Base-by-base conservation (phyloP, 2,888 invertebrate species). In the Macaria liturata region DNA sequence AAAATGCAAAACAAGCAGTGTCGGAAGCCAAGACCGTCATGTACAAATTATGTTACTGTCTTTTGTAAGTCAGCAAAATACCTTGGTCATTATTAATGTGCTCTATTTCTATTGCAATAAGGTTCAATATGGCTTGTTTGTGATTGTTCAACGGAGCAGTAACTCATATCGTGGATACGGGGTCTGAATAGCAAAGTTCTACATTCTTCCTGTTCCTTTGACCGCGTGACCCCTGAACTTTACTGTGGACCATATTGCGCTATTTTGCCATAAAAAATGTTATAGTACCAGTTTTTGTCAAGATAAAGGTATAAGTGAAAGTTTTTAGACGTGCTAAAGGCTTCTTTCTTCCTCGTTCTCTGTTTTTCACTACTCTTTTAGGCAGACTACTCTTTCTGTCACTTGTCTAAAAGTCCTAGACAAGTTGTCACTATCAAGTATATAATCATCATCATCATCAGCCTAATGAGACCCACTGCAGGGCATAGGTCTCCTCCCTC, bases 161-260 rank as follows among this genome's bases (percentile, higher is more conserved):
- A 74, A 74, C 74, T 77, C 74, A 77, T 72, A 75, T 72, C 66
- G 69, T 63, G 60, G 71, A 72, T 72, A 68, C 77, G 74, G 75
- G 77, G 75, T 77, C 71, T 72, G 68, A 79, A 75, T 70, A 67
- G 63, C 66, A 59, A 77, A 74, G 71, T 81, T 75, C 70, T 70
- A 74, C 78, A 81, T 81, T 83, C 78, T 77, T 79, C 67, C 68
- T 73, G 64, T 71, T 79, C 72, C 77, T 84, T 80, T 85, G 83
- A 86, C 86, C 84, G 78, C 78, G 83, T 84, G 80, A 84, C 75
- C 78, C 70, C 72, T 71, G 70, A 83, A 78, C 76, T 83, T 83
- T 74, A 65, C 60, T 78, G 76, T 72, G 76, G 68, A 69, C 76
- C 81, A 80, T 82, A 84, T 83, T 83, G 81, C 75, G 73, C 73